Base-by-base conservation (phyloP, 2,888 invertebrate genomes). In the Nemotelus nigrinus region DNA sequence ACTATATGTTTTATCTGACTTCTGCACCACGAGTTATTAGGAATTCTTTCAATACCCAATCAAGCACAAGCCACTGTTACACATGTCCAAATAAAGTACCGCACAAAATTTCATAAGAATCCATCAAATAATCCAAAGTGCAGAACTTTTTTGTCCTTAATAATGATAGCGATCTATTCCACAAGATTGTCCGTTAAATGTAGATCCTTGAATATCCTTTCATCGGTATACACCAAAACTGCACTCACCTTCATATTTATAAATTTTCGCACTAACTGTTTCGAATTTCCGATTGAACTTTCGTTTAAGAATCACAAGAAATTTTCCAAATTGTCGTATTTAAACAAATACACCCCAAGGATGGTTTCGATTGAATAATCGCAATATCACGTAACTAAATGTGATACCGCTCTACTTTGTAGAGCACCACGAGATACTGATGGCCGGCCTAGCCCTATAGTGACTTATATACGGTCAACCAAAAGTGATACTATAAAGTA, bases 391-490 rank as follows among this genome's bases (percentile, higher is more conserved):
- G 74, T 63, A 74, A 74, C 74, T 65, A 50, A 55, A 53, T 65
- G 43, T 67, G n/a, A 80, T 76, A 78, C 79, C 79, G 85, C 84
- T 85, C 85, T 84, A 84, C 83, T 83, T 84, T 83, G 85, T 87
- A 84, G 86, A 87, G 87, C 86, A 86, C 85, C 86, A 84, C 85
- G 86, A 85, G 84, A 84, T 83, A 87, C 87, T 87, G 87, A 84
- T 87, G 85, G 85, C 86, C 85, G 85, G 86, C 86, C 84, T 84
- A 84, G 84, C 87, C 87, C 86, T 86, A 87, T 86, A 85, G 84
- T 84, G 85, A 86, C 84, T 87, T 87, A 85, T 87, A 87, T 87
- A 87, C 86, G 87, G 86, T 86, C 86, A 87, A 84, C 84, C 84
- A 83, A 82, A 83, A 82, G 81, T 81, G 80, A 82, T 81, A 81